phyloP scores from a whole-genome alignment of 2,113 vertebrate species.

The Pollimyrus isidori region DNA sequence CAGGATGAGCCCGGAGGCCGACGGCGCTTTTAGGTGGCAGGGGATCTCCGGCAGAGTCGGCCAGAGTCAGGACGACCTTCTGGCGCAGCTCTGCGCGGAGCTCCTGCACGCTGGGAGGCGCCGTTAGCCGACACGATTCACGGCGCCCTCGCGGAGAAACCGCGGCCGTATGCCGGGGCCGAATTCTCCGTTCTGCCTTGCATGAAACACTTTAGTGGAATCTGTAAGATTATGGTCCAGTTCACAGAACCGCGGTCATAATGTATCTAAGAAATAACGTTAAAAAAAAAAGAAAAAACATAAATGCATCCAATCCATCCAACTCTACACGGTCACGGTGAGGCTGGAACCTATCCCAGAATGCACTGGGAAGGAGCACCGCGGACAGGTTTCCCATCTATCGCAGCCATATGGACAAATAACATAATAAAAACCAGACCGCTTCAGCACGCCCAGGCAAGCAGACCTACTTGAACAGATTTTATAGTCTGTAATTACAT shows the following conservation, averaged over 20 bases:
- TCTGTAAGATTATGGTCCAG: background rate
- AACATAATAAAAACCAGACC: background rate
- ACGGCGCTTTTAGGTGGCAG: constrained; percentile 3
- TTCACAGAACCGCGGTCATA: background rate
- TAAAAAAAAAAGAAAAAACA: background rate
- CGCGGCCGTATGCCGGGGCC: background rate
- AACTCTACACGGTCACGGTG: background rate
- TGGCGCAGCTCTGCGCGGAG: background rate
- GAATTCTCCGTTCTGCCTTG: background rate
- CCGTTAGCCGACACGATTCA: background rate
- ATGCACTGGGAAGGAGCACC: background rate
- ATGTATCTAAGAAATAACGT: background rate
- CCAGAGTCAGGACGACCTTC: constrained; percentile 9
- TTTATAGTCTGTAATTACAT: background rate
- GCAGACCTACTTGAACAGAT: background rate
- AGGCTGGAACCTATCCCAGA: background rate
- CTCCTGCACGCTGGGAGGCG: background rate
- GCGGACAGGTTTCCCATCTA: background rate
- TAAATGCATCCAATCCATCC: background rate
- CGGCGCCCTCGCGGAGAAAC: background rate
- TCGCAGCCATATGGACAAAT: background rate
- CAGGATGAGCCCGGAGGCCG: background rate
- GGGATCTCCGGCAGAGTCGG: background rate
- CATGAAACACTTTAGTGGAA: background rate
- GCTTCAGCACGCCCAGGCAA: background rate